These are phyloP conservation scores for Pygmarrhopalites habei DNA, from an alignment of 1,140 invertebrate species.

Conservation along the genomic window DNA sequence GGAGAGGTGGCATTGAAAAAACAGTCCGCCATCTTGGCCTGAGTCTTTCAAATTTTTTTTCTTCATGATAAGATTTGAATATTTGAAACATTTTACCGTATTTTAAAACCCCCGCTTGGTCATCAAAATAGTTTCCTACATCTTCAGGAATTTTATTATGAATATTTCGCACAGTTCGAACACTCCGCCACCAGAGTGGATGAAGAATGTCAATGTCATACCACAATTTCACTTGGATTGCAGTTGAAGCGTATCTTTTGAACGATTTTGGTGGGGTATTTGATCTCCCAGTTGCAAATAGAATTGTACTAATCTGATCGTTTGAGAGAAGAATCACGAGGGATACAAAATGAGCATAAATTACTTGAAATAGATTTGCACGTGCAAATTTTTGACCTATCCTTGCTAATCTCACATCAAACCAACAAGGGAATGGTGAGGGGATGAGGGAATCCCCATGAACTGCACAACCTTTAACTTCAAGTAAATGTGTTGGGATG, in stretches of 20 bases:
- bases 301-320: neutral
- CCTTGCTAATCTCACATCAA: neutral
- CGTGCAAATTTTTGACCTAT: slow-evolving; percentile 16
- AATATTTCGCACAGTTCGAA: neutral
- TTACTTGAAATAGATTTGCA: neutral
- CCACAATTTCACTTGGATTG: slow-evolving; percentile 13
- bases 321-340: neutral
- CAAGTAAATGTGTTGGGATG: no score
- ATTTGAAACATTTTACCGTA: no score
- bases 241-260: slow-evolving; percentile 13
- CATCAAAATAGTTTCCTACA: no score
- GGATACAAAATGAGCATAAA: neutral
- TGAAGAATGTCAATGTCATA: neutral
- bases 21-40: neutral
- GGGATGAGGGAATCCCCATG: neutral
- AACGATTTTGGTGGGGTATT: slow-evolving; percentile 6
- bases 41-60: no score
- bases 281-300: slow-evolving; percentile 5
- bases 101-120: neutral
- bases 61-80: no score
- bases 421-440: slow-evolving; percentile 2
- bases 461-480: neutral
- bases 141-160: no score
- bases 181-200: neutral
- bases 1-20: neutral